These are phyloP conservation scores for Aporrectodea caliginosa DNA, from an alignment of 1,140 invertebrate genomes.

Conservation along the genomic window DNA sequence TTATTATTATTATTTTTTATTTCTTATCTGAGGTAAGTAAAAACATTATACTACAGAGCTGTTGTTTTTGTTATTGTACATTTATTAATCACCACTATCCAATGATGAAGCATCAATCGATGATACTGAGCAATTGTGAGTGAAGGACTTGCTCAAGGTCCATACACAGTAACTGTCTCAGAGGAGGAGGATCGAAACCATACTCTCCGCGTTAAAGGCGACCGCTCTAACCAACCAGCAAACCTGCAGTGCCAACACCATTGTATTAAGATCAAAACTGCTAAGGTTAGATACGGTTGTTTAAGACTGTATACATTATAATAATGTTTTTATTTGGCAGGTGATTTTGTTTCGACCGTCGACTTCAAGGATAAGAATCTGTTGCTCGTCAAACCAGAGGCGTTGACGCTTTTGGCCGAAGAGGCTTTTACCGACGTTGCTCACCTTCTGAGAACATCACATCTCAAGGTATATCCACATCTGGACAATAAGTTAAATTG, in stretches of 20 bases:
- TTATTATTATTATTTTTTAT: not conserved
- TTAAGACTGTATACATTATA: not conserved
- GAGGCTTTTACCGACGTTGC: constrained; percentile 55
- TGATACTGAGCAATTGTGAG: no score
- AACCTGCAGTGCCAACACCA: constrained; percentile 5
- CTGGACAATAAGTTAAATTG: not conserved
- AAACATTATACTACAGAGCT: not conserved
- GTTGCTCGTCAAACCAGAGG: constrained; percentile 48
- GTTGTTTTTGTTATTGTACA: not conserved
- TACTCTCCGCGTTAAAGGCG: no score
- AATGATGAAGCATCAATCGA: no score
- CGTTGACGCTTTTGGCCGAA: constrained; percentile 51
- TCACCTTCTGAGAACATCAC: constrained; percentile 52
- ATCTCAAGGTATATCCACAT: no score
- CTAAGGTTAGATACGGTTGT: not conserved
- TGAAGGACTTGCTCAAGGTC: no score
- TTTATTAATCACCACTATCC: no score
- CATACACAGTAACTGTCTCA: no score
- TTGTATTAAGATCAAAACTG: not conserved
- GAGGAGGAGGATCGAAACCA: no score
- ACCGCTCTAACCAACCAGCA: not conserved
- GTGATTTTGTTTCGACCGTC: constrained; percentile 54
- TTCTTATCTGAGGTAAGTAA: not conserved
- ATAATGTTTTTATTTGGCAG: constrained; percentile 36
- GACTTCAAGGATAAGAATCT: constrained; percentile 50